Base-by-base conservation (phyloP, 1,140 invertebrate species). In the Atta texana region DNA sequence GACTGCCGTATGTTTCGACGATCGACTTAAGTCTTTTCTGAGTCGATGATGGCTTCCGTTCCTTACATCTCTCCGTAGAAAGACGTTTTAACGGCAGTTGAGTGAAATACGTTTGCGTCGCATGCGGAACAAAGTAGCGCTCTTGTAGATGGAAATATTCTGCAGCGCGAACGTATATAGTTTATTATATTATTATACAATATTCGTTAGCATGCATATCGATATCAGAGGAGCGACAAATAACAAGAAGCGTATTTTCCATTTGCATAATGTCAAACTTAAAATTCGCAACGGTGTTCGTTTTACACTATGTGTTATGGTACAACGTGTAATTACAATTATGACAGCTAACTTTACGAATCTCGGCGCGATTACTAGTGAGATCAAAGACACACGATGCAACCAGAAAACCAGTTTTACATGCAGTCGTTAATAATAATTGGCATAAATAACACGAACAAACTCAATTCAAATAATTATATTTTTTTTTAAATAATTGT, bases 1-100 rank as follows among this genome's bases (percentile, higher is more conserved):
- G 77, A 88, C 72, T 74, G 76, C 90, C 91, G 91, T 92, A 92
- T 92, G 89, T 91, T 91, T 90, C 90, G 81, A 89, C 88, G 88
- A 90, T 91, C 88, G 87, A 86, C 74, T 88, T 66, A 86, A 90
- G 88, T 87, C 86, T 76, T 69, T 87, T 66, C 39, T 34, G 66
- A 68, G 10, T 51, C 68, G 28, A 55, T 72, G 57, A 86, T 39
- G 85, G 78, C 85, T 71, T 82, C 80, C 80, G 55, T 74, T 82
- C 28, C 80, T 72, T 49, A 72, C 68, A 53, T 82, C 55, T 75
- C 14, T 49, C 44, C 55, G 69, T 61, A 34, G 69, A 75, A 49
- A 61, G 69, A 84, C 24, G 44, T 74, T 75, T 75, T 84, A 84
- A 84, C 24, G 69, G 34, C 34, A 31, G 24, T 31, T 49, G 80